Evolutionary conservation across 92 coral and sea anemone species (phyloP).

Genomic region (Bergia puertoricense): DNA sequence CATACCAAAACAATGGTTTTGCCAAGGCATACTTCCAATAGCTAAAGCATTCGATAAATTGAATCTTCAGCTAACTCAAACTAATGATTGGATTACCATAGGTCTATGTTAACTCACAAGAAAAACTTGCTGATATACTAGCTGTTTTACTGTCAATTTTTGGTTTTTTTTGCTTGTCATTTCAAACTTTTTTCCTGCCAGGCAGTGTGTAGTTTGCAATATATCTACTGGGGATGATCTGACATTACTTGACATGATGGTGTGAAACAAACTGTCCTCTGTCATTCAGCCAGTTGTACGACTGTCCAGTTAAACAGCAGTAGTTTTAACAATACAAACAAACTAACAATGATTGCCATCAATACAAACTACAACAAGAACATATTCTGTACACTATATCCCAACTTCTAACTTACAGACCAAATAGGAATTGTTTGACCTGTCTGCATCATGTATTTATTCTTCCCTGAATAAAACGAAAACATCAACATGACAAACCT

Average conservation of each 20-base stretch:
- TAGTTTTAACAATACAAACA: not conserved
- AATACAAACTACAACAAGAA: not conserved
- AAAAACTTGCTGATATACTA: too few relatives aligned
- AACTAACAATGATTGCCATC: not conserved
- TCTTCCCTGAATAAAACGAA: not conserved
- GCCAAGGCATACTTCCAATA: not conserved
- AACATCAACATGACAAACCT: constrained; percentile 29
- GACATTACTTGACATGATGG: not conserved
- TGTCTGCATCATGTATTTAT: not conserved
- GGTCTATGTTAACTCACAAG: not conserved
- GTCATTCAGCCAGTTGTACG: not conserved
- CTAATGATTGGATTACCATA: not conserved
- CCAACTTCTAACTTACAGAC: not conserved
- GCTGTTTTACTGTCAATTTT: too few relatives aligned
- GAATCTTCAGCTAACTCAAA: not conserved
- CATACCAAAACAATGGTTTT: not conserved
- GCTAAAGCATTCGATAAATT: not conserved
- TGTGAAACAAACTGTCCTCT: not conserved
- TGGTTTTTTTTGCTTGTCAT: too few relatives aligned
- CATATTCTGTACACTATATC: too few relatives aligned
- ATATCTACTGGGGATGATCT: not conserved
- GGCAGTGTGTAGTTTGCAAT: not conserved
- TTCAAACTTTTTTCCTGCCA: not conserved
- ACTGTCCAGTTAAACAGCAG: not conserved
- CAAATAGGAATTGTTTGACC: not conserved